phyloP scores from a whole-genome alignment of 2,888 invertebrate species.

The Pheosia tremula region DNA sequence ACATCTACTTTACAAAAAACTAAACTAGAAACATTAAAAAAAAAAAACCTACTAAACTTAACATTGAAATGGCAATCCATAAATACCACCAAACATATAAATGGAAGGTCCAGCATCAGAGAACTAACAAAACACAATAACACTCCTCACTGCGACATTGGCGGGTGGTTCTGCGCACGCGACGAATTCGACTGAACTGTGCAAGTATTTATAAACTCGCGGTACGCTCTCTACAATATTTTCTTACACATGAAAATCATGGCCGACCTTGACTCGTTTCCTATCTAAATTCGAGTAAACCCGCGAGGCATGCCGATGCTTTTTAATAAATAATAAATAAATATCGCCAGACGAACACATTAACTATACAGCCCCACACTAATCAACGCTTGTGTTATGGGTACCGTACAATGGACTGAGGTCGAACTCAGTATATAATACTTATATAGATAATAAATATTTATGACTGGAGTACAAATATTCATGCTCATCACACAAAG shows the following conservation, averaged over 20 bases:
- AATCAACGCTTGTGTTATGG: no score
- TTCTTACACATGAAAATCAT: slow-evolving; percentile 59
- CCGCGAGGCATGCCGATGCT: not conserved
- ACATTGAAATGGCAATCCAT: not conserved
- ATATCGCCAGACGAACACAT: no score
- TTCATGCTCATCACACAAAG: no score
- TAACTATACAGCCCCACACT: no score
- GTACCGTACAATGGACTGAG: no score
- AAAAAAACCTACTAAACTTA: not conserved
- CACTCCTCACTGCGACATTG: not conserved
- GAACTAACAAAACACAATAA: not conserved
- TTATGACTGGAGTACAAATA: no score
- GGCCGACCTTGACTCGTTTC: slow-evolving; percentile 77
- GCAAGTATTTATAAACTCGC: slow-evolving; percentile 77
- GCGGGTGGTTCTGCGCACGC: slow-evolving; percentile 38
- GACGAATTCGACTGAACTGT: slow-evolving; percentile 64
- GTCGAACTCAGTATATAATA: no score
- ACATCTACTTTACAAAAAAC: no score
- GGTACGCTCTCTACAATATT: slow-evolving; percentile 75
- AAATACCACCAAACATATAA: not conserved
- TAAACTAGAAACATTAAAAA: not conserved
- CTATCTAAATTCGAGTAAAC: slow-evolving; percentile 24
- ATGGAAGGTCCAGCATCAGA: not conserved
- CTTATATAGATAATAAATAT: no score
- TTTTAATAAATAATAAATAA: not conserved